These are phyloP conservation scores for Sphenopsis melanotis DNA, from an alignment of 2,797 vertebrate species.

Conservation along the genomic window DNA sequence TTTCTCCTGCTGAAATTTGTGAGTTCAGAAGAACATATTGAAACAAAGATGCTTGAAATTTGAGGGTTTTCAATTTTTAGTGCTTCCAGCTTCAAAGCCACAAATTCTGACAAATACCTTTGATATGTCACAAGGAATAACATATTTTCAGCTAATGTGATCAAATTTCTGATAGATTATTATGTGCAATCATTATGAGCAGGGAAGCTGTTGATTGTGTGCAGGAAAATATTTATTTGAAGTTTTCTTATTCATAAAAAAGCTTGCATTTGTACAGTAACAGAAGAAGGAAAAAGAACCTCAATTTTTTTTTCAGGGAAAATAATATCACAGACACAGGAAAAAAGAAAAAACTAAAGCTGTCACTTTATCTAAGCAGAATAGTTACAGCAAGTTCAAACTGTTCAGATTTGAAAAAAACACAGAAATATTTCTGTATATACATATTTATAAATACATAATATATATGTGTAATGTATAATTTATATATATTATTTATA, in stretches of 20 bases:
- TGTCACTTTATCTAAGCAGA: neutral
- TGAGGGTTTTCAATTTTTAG: neutral
- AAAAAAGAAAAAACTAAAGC: neutral
- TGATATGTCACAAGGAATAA: neutral
- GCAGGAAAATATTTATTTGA: neutral
- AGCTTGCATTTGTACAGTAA: neutral
- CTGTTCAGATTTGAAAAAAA: neutral
- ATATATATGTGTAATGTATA: neutral
- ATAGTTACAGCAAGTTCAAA: neutral
- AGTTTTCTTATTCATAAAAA: neutral
- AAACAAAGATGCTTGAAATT: neutral
- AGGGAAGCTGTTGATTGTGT: neutral
- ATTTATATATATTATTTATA: neutral
- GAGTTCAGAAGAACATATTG: neutral
- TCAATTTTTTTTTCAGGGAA: neutral
- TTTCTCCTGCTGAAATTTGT: neutral
- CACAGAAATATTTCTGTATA: neutral
- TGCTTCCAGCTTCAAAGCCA: neutral
- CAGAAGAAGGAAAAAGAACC: neutral
- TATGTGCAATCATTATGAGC: neutral
- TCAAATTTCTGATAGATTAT: neutral
- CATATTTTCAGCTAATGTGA: neutral
- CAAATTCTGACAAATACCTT: neutral
- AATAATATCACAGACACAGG: neutral
- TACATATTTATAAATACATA: no score